Base-by-base conservation (phyloP, 2,888 invertebrate genomes). In the Lepidocyrtoides sp. region DNA sequence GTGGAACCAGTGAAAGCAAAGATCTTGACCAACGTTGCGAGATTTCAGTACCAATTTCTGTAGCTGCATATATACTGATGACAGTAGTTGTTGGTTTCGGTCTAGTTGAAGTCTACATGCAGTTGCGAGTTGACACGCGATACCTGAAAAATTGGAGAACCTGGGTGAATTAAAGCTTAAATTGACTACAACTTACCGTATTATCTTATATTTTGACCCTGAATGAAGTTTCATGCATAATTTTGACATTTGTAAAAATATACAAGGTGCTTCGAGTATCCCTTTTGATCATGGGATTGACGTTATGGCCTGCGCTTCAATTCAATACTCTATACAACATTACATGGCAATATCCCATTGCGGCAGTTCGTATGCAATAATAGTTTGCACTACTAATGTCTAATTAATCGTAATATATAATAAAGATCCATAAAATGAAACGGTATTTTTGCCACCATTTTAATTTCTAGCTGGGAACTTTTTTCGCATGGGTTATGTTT, bases 401-500 rank as follows among this genome's bases (percentile, higher is more conserved):
- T 63, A 23, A 48, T 48, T 4, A 48, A 48, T 14, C n/a, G 48
- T n/a, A n/a, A n/a, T n/a, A n/a, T n/a, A n/a, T n/a, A n/a, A n/a
- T n/a, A n/a, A n/a, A n/a, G n/a, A n/a, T n/a, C n/a, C n/a, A n/a
- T n/a, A n/a, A n/a, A n/a, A n/a, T n/a, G n/a, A n/a, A n/a, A n/a
- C n/a, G n/a, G 36, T 36, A 36, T 72, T 75, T 48, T 44, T 20
- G 3, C n/a, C n/a, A n/a, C n/a, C n/a, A 0, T 23, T 5, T 57
- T 57, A 57, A 54, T 17, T 79, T 48, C n/a, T 10, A 93, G 93
- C 14, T 92, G 2, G 93, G 93, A 63, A 91, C 87, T 2, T 93
- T 93, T 26, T 86, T 92, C 12, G 57, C 91, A 5, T 93, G 91
- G 86, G 90, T 93, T 14, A 86, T 93, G 87, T 93, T 93, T 81